Percentiles rank a stretch among this genome's conserved stretches.
These are phyloP conservation scores for Sycophila sp. DNA, from an alignment of 1,140 invertebrate genomes.

Conservation along the genomic window DNA sequence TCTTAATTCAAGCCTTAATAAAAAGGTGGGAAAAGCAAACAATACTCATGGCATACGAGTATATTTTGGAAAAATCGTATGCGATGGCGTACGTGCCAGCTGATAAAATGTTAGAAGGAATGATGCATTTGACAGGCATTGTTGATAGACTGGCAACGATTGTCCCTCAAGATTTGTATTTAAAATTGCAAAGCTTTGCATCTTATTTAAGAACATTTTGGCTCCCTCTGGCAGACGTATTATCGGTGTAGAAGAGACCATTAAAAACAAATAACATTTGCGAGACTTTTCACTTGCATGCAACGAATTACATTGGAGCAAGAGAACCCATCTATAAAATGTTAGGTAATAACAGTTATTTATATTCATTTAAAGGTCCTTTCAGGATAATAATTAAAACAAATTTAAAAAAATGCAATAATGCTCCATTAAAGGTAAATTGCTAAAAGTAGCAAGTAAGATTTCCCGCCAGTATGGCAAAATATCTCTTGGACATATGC, in stretches of 20 bases:
- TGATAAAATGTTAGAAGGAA: neutral
- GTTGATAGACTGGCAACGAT: no score
- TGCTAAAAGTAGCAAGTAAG: neutral
- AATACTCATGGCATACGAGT: neutral
- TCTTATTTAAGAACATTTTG: neutral
- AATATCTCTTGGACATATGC: no score
- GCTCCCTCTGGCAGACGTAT: neutral
- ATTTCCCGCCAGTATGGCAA: no score
- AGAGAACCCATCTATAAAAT: neutral
- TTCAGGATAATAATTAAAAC: neutral
- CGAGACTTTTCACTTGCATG: slow-evolving; percentile 4
- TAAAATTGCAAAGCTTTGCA: neutral
- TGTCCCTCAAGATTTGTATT: neutral
- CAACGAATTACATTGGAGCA: neutral
- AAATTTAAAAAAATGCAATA: neutral
- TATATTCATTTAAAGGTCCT: neutral
- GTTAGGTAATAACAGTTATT: neutral
- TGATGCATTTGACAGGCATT: neutral
- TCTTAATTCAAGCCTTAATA: no score
- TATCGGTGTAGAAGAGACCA: neutral
- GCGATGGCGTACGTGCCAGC: neutral
- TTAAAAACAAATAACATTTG: no score
- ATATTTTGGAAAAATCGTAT: no score
- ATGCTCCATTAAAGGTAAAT: neutral
- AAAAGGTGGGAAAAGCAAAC: neutral